Conservation (phyloP, 2,888 invertebrate genomes). For the Falcaria lacertinaria region DNA sequence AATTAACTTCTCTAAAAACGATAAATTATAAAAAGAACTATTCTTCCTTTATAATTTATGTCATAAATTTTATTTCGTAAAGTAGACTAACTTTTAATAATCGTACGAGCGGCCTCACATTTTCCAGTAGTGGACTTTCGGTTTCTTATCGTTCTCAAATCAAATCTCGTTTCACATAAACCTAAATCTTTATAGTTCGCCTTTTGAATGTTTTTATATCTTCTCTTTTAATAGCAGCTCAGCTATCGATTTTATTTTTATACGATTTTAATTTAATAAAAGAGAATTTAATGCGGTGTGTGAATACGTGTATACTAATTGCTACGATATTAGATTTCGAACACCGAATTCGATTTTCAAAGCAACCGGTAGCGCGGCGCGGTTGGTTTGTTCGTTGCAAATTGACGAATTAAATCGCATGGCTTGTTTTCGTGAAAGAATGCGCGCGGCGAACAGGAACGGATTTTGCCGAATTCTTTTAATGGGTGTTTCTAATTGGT, state of each 20-base stretch:
- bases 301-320: conserved; percentile 21
- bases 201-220: conserved; percentile 1
- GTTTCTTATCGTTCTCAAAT: conserved; percentile 29
- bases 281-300: conserved; percentile 13
- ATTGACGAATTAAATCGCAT: conserved; percentile 63
- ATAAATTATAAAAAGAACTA: no score
- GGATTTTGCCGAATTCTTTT: conserved; percentile 51
- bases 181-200: conserved; percentile 9
- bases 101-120: conserved; percentile 19
- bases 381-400: conserved; percentile 45
- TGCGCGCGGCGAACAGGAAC: conserved; percentile 57
- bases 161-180: conserved; percentile 27
- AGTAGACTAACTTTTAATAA: background rate
- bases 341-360: conserved; percentile 47
- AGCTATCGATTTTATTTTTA: conserved; percentile 17
- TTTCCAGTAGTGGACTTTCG: conserved; percentile 39
- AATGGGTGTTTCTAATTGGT: conserved; percentile 73
- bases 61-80: background rate
- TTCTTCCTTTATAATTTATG: background rate
- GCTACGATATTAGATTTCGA: conserved; percentile 38
- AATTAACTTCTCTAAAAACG: no score
- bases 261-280: conserved; percentile 12
- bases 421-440: conserved; percentile 67
- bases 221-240: conserved; percentile 8
- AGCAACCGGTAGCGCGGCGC: conserved; percentile 50